phyloP scores from a whole-genome alignment of 1,140 invertebrate genomes.

The Euglossa dilemma region DNA sequence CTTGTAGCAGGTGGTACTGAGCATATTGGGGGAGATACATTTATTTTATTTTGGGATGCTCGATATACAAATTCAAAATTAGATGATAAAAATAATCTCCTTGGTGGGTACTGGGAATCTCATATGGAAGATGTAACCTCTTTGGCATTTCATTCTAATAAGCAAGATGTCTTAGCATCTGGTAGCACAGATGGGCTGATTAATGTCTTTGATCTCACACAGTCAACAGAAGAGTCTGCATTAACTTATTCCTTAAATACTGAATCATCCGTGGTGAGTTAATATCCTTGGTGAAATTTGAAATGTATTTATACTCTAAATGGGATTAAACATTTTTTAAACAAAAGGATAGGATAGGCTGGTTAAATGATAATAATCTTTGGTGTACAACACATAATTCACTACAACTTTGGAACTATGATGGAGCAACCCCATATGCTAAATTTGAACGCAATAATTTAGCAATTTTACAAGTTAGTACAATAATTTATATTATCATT shows the following conservation, averaged over 20 bases:
- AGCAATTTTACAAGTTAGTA: constrained; percentile 63
- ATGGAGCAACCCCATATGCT: constrained; percentile 84
- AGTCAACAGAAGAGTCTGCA: constrained; percentile 91
- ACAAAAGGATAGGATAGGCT: constrained; percentile 78
- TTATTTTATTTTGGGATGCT: constrained; percentile 92
- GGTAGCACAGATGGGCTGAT: constrained; percentile 93
- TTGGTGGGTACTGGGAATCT: constrained; percentile 93
- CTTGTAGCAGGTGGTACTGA: constrained; percentile 91
- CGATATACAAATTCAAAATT: constrained; percentile 79
- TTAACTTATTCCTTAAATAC: constrained; percentile 91
- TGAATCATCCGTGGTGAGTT: constrained; percentile 89
- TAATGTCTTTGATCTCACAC: constrained; percentile 91
- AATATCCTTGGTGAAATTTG: neutral
- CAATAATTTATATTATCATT: constrained; percentile 1
- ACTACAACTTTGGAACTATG: constrained; percentile 88
- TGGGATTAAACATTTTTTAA: constrained; percentile 37
- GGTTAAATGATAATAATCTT: constrained; percentile 82
- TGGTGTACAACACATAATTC: constrained; percentile 89
- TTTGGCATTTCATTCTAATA: constrained; percentile 90
- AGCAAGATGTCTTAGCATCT: constrained; percentile 87
- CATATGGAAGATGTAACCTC: constrained; percentile 92
- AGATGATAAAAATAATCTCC: constrained; percentile 82
- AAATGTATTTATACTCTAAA: neutral
- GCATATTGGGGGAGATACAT: constrained; percentile 87
- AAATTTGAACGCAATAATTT: constrained; percentile 83